A percentile compares a stretch with the other conserved stretches of the same genome.
Evolutionary conservation across 1,140 invertebrate genomes (phyloP).

Genomic region (Onthophagus taurus): DNA sequence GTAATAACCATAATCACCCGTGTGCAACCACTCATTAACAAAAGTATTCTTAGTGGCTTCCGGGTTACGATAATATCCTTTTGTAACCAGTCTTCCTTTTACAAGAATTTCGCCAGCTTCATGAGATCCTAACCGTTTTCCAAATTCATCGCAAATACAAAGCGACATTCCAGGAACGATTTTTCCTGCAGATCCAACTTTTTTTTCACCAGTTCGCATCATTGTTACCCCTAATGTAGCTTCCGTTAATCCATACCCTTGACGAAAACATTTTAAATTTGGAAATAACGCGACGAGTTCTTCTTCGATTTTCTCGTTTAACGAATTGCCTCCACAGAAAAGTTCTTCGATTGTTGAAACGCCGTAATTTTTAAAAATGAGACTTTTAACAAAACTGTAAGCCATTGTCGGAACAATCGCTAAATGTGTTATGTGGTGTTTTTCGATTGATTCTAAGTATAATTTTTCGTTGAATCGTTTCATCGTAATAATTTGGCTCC

Average conservation of each 20-base stretch:
- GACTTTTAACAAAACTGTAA: constrained; percentile 45
- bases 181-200: constrained; percentile 49
- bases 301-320: constrained; percentile 35
- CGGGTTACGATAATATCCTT: constrained; percentile 58
- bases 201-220: no score
- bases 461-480: constrained; percentile 43
- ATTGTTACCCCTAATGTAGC: constrained; percentile 39
- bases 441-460: constrained; percentile 35
- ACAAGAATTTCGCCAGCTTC: constrained; percentile 61
- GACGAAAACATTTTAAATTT: constrained; percentile 37
- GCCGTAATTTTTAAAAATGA: constrained; percentile 37
- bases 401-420: constrained; percentile 47
- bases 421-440: constrained; percentile 45
- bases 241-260: constrained; percentile 62
- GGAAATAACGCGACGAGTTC: no score
- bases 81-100: constrained; percentile 50
- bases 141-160: constrained; percentile 53
- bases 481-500: constrained; percentile 27
- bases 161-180: constrained; percentile 43
- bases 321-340: constrained; percentile 41
- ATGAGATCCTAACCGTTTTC: constrained; percentile 47
- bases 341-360: constrained; percentile 37
- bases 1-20: constrained; percentile 73
- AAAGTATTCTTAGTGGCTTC: constrained; percentile 60
- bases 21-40: constrained; percentile 64